Evolutionary conservation across 2,113 vertebrate genomes (phyloP), one percentile per base, ranked within the genome.

Genomic region (Dipodomys merriami): DNA sequence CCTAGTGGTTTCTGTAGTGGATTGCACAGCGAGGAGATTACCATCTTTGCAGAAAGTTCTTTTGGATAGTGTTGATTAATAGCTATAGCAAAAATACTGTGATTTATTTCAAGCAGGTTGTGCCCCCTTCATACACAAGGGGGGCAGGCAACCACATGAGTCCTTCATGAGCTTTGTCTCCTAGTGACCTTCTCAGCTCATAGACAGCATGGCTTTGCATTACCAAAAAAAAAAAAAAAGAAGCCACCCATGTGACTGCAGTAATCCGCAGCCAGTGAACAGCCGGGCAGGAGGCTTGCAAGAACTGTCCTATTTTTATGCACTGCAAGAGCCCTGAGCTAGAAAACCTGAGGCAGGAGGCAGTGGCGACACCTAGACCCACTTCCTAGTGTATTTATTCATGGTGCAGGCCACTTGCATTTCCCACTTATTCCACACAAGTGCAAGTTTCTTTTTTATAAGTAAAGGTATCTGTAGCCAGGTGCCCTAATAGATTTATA

Each of bases 291-390:
- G 95, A 94, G 95, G 97, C 88, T 97, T 96, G 96, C 96, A 44
- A 93, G 98, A 98, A 97, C 98, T 91, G 97, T 96, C 97, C 98
- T 98, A 97, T 98, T 99, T 98, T 98, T 98, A 97, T 91, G 93
- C 86, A 57, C 96, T 86, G 33, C 95, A 93, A 39, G 94, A 95
- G 94, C 97, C 96, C 13, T 13, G 5, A 60, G 46, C 57, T 44
- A 44, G 82, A 93, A 20, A 57, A 83, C 81, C 53, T 57, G 29
- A 19, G 19, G 10, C 77, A 1, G 20, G 89, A 11, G 79, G 25
- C 72, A n/a, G 64, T 77, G 74, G 30, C 1, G 23, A 83, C 82
- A 77, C 57, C 68, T 46, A 73, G 53, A 65, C 53, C 73, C 29
- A 39, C 76, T 86, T 73, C 79, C 72, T 68, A 2, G 19, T 71